These are phyloP conservation scores for Oceanodroma tethys DNA, from an alignment of 2,113 vertebrate genomes.

Conservation along the genomic window DNA sequence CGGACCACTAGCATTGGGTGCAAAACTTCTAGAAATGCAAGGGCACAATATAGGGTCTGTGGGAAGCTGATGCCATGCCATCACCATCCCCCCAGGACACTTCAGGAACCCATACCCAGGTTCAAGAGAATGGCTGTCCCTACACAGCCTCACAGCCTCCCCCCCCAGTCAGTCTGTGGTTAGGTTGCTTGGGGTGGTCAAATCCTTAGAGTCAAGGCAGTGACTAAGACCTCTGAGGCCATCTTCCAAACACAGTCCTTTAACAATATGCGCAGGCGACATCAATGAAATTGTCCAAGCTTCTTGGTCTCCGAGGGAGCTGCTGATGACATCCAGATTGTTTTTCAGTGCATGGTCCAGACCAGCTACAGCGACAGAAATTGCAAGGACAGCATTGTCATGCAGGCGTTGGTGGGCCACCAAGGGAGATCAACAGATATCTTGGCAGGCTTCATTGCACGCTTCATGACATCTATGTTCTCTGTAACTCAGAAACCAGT, in stretches of 20 bases:
- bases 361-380: not conserved
- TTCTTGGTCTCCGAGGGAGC: not conserved
- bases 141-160: rapidly evolving
- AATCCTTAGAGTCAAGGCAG: not conserved
- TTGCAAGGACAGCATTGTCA: not conserved
- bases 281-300: not conserved
- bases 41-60: not conserved
- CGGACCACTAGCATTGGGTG: not conserved
- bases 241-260: not conserved
- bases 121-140: not conserved
- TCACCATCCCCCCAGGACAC: not conserved
- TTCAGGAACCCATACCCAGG: not conserved
- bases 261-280: not conserved
- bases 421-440: not conserved
- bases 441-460: not conserved
- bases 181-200: not conserved
- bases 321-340: not conserved
- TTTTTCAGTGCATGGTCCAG: not conserved
- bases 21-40: not conserved
- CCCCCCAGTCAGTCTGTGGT: not conserved
- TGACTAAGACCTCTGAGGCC: not conserved
- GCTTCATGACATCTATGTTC: not conserved
- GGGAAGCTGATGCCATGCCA: not conserved
- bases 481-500: not conserved
- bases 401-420: not conserved